phyloP scores from a whole-genome alignment of 2,888 invertebrate species.

The Dasypogon diadema region DNA sequence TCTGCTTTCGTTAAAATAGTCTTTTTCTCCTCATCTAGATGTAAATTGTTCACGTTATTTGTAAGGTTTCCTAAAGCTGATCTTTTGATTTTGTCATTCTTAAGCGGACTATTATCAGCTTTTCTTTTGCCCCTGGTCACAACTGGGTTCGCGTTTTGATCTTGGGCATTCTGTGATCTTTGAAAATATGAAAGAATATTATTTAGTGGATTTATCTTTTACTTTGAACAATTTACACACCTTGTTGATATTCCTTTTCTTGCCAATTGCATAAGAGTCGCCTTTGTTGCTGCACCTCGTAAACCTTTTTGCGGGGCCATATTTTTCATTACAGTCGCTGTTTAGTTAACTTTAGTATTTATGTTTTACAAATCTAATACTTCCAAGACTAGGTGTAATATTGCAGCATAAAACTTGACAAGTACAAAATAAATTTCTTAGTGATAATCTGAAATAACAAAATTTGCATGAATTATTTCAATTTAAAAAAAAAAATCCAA shows the following conservation, averaged over 20 bases:
- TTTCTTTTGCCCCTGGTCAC: slow-evolving; percentile 76
- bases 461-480: too few relatives aligned
- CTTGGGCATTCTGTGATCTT: slow-evolving; percentile 60
- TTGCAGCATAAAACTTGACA: slow-evolving; percentile 20
- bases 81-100: slow-evolving; percentile 80
- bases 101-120: slow-evolving; percentile 83
- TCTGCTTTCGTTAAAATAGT: slow-evolving; percentile 70
- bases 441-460: background rate
- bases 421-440: background rate
- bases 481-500: background rate
- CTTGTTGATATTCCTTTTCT: slow-evolving; percentile 63
- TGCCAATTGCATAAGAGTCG: slow-evolving; percentile 61
- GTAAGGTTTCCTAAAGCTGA: slow-evolving; percentile 90
- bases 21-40: slow-evolving; percentile 69
- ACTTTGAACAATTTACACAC: slow-evolving; percentile 51
- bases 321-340: background rate
- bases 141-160: slow-evolving; percentile 63
- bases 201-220: background rate
- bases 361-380: background rate
- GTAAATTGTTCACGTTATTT: slow-evolving; percentile 69
- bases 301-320: slow-evolving; percentile 67
- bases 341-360: background rate
- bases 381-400: slow-evolving; percentile 20
- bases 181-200: background rate
- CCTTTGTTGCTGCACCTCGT: slow-evolving; percentile 62